phyloP scores from a whole-genome alignment of 2,888 invertebrate species.

The Sarcophaga caerulescens region DNA sequence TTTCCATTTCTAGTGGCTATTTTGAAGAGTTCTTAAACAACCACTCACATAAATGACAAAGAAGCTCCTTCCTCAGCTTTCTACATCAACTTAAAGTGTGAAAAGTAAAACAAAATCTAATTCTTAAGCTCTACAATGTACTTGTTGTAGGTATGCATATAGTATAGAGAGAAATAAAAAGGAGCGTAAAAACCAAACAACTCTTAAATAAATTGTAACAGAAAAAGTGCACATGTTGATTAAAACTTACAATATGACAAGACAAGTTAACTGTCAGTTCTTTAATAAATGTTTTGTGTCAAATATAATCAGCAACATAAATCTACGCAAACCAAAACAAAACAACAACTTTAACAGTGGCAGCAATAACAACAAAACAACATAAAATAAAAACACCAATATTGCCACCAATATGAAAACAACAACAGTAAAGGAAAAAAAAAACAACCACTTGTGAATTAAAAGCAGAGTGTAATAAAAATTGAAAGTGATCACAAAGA shows the following conservation, averaged over 20 bases:
- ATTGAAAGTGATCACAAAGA: slow-evolving; percentile 58
- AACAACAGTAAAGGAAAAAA: slow-evolving; percentile 4
- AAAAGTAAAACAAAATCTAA: too few relatives aligned
- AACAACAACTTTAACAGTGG: slow-evolving; percentile 33
- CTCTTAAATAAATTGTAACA: slow-evolving; percentile 51
- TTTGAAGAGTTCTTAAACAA: too few relatives aligned
- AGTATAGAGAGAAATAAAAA: slow-evolving; percentile 17
- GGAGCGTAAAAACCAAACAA: too few relatives aligned
- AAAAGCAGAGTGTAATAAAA: slow-evolving; percentile 45
- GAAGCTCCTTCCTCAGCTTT: too few relatives aligned
- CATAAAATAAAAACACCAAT: slow-evolving; percentile 31
- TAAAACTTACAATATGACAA: slow-evolving; percentile 67
- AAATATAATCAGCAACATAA: slow-evolving; percentile 68
- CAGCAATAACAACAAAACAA: slow-evolving; percentile 46
- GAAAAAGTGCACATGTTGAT: slow-evolving; percentile 65
- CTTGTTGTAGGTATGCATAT: slow-evolving; percentile 27
- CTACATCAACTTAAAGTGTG: too few relatives aligned
- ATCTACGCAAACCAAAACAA: slow-evolving; percentile 65
- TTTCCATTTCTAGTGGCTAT: too few relatives aligned
- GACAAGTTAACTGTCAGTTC: slow-evolving; percentile 68
- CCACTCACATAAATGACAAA: too few relatives aligned
- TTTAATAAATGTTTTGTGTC: slow-evolving; percentile 68
- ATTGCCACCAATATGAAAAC: slow-evolving; percentile 41
- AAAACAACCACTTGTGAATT: slow-evolving; percentile 58
- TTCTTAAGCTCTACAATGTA: too few relatives aligned